Conservation (phyloP, 2,113 vertebrate species). For the Catharus minimus region DNA sequence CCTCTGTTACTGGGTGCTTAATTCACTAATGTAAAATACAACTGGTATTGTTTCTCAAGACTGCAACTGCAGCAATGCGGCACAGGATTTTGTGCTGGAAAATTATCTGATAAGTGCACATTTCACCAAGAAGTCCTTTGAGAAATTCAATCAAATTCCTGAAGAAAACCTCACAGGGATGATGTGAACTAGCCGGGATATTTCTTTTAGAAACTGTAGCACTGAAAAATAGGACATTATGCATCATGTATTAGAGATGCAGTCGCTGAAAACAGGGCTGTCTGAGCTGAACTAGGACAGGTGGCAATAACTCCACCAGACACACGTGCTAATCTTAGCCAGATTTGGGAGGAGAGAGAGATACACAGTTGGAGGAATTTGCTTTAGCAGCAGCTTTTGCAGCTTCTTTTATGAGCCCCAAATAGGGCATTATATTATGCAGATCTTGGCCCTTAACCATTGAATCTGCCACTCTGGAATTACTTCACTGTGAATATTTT, state of each 20-base stretch:
- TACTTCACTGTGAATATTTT: not conserved
- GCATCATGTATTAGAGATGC: conserved; percentile 32
- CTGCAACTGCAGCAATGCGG: not conserved
- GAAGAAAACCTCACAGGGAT: not conserved
- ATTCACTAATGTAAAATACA: not conserved
- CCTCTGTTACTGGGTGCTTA: not conserved
- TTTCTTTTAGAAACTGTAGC: not conserved
- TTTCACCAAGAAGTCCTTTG: not conserved
- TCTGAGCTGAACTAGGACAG: conserved; percentile 60
- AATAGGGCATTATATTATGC: conserved; percentile 24
- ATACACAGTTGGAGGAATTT: conserved; percentile 39
- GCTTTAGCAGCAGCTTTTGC: conserved; percentile 54
- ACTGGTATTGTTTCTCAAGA: not conserved
- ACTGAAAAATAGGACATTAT: conserved; percentile 52
- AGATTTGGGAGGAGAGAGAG: conserved; percentile 35
- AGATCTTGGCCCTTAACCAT: not conserved
- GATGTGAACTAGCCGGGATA: not conserved
- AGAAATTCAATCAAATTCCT: not conserved
- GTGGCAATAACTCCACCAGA: conserved; percentile 47
- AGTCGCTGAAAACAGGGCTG: conserved; percentile 42
- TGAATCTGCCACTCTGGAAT: not conserved
- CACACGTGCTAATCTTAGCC: conserved; percentile 61
- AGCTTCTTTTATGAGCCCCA: conserved; percentile 44
- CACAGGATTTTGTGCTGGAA: not conserved
- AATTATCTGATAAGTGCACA: not conserved